A percentile compares a stretch with the other conserved stretches of the same genome.
These are phyloP conservation scores for Epinotia bilunana DNA, from an alignment of 2,888 invertebrate species.

Conservation along the genomic window DNA sequence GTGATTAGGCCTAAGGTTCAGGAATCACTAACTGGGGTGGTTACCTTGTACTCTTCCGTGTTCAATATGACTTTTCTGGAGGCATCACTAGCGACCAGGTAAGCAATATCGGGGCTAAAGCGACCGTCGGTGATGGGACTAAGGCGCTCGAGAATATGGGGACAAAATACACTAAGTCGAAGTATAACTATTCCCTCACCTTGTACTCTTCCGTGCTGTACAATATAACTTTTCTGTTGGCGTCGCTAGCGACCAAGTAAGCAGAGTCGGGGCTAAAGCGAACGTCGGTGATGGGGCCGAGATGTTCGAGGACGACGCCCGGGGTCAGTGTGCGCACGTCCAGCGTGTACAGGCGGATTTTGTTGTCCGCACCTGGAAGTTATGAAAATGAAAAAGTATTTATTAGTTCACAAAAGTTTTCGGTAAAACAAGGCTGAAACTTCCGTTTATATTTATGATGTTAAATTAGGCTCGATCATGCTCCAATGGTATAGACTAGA, in stretches of 20 bases:
- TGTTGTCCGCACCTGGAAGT: constrained; percentile 69
- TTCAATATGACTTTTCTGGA: constrained; percentile 94
- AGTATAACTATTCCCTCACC: constrained; percentile 75
- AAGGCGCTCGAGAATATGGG: constrained; percentile 87
- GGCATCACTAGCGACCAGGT: constrained; percentile 95
- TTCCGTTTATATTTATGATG: too few relatives aligned
- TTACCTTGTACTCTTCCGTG: constrained; percentile 89
- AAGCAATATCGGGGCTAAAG: constrained; percentile 95
- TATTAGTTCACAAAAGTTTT: too few relatives aligned
- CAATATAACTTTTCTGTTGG: constrained; percentile 94
- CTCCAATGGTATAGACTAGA: too few relatives aligned
- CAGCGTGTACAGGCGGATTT: constrained; percentile 74
- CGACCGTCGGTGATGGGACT: constrained; percentile 93
- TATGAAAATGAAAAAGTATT: not conserved
- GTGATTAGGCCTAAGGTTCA: not conserved
- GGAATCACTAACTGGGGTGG: too few relatives aligned
- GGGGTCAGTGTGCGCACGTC: constrained; percentile 62
- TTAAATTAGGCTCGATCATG: too few relatives aligned
- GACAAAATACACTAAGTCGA: not conserved
- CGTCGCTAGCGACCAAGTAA: constrained; percentile 94
- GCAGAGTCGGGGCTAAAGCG: constrained; percentile 95
- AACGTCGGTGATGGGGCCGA: constrained; percentile 93
- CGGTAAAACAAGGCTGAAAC: too few relatives aligned
- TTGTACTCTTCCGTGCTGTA: constrained; percentile 92
- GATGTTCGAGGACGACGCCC: constrained; percentile 87